phyloP scores from a whole-genome alignment of 2,888 invertebrate species.

The Hemithea aestivaria region DNA sequence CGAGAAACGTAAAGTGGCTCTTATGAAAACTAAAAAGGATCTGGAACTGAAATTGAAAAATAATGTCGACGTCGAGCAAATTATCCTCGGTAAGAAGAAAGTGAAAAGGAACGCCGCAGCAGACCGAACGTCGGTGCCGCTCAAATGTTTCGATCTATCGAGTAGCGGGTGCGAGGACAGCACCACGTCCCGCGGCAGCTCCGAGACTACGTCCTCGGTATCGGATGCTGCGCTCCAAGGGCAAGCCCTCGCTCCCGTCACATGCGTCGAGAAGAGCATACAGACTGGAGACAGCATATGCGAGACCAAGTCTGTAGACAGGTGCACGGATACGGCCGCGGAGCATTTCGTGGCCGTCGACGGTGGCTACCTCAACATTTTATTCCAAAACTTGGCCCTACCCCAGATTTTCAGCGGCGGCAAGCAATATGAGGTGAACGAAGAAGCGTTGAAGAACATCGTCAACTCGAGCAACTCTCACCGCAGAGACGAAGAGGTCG shows the following conservation, averaged over 20 bases:
- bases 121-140: conserved; percentile 51
- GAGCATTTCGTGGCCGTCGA: conserved; percentile 63
- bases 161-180: conserved; percentile 68
- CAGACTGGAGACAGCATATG: conserved; percentile 54
- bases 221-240: conserved; percentile 14
- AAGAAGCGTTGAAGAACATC: conserved; percentile 61
- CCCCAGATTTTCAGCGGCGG: conserved; percentile 65
- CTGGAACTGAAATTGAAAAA: conserved; percentile 62
- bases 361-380: conserved; percentile 65
- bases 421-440: conserved; percentile 70
- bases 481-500: conserved; percentile 36
- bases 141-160: conserved; percentile 69
- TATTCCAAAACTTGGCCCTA: conserved; percentile 58
- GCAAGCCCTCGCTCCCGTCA: conserved; percentile 14
- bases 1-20: conserved; percentile 62
- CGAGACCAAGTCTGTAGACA: conserved; percentile 24
- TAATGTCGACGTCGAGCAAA: conserved; percentile 59
- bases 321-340: conserved; percentile 42
- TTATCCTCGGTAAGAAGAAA: conserved; percentile 60
- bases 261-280: conserved; percentile 57
- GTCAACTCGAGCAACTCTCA: conserved; percentile 51
- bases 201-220: conserved; percentile 20
- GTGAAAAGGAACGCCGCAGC: conserved; percentile 43
- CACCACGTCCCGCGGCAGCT: conserved; percentile 34
- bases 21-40: conserved; percentile 68